phyloP scores from a whole-genome alignment of 2,113 vertebrate species.

The Ceuthmochares aereus region DNA sequence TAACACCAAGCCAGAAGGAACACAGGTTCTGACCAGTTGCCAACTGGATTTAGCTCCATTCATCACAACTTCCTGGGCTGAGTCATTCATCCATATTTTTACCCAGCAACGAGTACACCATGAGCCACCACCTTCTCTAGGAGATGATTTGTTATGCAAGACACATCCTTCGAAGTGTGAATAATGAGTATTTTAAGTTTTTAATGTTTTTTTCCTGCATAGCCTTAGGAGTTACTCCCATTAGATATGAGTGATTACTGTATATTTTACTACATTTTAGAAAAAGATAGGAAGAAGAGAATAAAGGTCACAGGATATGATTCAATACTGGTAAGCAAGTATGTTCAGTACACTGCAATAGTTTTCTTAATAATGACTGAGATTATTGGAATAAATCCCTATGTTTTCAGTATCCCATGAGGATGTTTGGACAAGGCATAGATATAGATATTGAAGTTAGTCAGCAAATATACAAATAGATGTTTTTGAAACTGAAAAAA shows the following conservation, averaged over 20 bases:
- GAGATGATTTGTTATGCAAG: neutral
- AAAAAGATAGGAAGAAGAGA: neutral
- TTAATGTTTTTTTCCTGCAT: neutral
- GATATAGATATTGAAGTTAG: neutral
- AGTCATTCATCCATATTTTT: too few species aligned
- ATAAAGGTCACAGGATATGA: neutral
- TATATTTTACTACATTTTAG: neutral
- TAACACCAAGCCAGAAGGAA: too few species aligned
- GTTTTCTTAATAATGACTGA: neutral
- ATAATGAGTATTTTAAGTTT: neutral
- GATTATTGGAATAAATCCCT: neutral
- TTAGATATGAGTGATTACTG: neutral
- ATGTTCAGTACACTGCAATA: neutral
- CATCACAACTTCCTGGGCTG: too few species aligned
- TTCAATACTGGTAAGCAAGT: neutral
- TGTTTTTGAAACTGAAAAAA: neutral
- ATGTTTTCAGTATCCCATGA: neutral
- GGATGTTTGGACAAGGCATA: neutral
- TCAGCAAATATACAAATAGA: neutral
- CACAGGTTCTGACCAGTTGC: too few species aligned
- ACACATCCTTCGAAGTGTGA: neutral
- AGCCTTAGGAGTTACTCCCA: neutral
- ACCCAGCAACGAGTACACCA: too few species aligned
- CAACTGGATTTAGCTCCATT: too few species aligned
- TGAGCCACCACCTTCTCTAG: too few species aligned